Conservation (phyloP, 2,113 vertebrate genomes). For the Periophthalmus modestus region DNA sequence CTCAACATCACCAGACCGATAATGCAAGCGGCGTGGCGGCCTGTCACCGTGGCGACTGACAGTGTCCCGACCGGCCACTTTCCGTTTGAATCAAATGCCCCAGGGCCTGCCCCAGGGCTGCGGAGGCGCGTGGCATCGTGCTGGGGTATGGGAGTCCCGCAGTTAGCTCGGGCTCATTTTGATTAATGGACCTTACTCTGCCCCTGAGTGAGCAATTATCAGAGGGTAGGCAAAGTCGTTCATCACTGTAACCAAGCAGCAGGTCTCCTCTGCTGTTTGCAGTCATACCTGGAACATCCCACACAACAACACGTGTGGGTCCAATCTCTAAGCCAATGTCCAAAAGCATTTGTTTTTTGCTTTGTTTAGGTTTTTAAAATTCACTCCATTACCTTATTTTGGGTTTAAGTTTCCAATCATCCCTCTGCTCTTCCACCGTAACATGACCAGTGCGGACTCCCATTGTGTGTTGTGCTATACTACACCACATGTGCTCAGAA, state of each 20-base stretch:
- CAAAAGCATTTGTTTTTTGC: conserved; percentile 51
- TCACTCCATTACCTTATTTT: conserved; percentile 25
- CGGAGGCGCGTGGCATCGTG: conserved; percentile 49
- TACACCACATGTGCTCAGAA: conserved; percentile 26
- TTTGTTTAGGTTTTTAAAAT: conserved; percentile 37
- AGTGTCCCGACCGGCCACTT: conserved; percentile 34
- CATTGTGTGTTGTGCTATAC: conserved; percentile 14
- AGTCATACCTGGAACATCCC: conserved; percentile 60
- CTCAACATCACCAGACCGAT: conserved; percentile 18
- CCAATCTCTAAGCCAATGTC: conserved; percentile 36
- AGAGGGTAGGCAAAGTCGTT: conserved; percentile 78
- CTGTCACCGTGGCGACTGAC: conserved; percentile 45
- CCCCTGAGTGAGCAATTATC: conserved; percentile 85
- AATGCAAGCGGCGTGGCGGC: conserved; percentile 5
- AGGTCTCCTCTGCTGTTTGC: conserved; percentile 58
- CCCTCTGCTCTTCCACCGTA: conserved; percentile 22
- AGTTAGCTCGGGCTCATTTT: conserved; percentile 72
- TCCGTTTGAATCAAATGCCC: conserved; percentile 49
- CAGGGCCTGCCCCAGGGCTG: conserved; percentile 41
- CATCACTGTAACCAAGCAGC: conserved; percentile 77
- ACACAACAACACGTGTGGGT: conserved; percentile 6
- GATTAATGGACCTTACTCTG: conserved; percentile 83
- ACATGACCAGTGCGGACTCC: conserved; percentile 29
- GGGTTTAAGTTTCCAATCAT: conserved; percentile 48
- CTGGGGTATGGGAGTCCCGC: conserved; percentile 52